Base-by-base conservation (phyloP, 2,888 invertebrate species). In the Callyntrura sp. region DNA sequence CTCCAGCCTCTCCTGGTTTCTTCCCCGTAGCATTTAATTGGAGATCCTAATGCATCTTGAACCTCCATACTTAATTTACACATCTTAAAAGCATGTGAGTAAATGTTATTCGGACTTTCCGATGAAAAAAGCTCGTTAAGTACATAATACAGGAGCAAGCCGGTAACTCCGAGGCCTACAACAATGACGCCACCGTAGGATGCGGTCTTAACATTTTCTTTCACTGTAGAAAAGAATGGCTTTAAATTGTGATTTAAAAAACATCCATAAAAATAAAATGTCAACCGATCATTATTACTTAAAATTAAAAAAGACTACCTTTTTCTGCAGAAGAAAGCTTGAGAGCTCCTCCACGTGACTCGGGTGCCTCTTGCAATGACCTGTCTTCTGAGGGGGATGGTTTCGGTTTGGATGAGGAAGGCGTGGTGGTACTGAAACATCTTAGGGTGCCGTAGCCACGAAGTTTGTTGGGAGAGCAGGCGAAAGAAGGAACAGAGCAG, bases 1-100 rank as follows among this genome's bases (percentile, higher is more conserved):
- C 98, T 95, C 91, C 98, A 95, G 60, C 98, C 97, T 92, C 98
- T 95, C 23, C 97, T 95, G 0, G 97, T 97, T 94, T 97, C 97
- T 94, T 98, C 98, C 0, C 98, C 98, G 94, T 96, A 98, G 0
- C 97, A 97, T 94, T 97, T 98, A 48, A 99, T 97, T 6, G 98
- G 98, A 90, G 96, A 95, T n/a, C 99, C 99, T 85, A 98, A 95
- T n/a, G 96, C 96, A 95, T 98, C 97, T 94, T 96, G 96, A 0
- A 98, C 96, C 94, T 97, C 95, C 5, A 96, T 95, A 95, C 98
- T 97, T 93, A 96, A 95, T 93, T 96, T 96, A 94, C 98, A 98
- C 93, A 96, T 95, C 90, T 97, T 96, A 23, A 97, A 95, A 0
- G 98, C 97, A 93, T 96, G 96, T 96, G 96, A 20, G 97, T 96